These are phyloP conservation scores for Rhinogobius similis DNA, from an alignment of 2,113 vertebrate genomes.

Conservation along the genomic window DNA sequence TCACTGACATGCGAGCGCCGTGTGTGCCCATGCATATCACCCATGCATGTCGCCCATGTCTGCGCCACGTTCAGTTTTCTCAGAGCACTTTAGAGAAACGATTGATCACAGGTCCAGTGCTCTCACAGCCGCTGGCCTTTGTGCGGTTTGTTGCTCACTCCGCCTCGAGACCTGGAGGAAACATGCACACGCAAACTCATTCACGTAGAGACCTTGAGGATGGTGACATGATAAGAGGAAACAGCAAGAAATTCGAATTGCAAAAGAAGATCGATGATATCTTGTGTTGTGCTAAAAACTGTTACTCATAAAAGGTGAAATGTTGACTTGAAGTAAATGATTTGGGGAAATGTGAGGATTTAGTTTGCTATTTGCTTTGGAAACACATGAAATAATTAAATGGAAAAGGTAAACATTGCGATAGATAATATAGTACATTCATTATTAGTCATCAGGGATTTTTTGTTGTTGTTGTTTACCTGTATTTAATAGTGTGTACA, in stretches of 20 bases:
- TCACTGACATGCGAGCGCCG: slow-evolving; percentile 13
- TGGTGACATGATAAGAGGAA: background rate
- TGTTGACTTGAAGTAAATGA: too few species aligned
- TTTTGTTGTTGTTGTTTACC: too few species aligned
- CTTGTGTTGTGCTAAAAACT: background rate
- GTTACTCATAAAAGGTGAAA: too few species aligned
- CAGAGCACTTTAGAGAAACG: slow-evolving; percentile 34
- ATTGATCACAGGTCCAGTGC: slow-evolving; percentile 37
- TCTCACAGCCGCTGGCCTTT: background rate
- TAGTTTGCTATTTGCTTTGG: too few species aligned
- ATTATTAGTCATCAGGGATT: too few species aligned
- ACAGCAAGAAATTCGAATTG: background rate
- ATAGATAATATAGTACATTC: too few species aligned
- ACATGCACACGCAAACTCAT: background rate
- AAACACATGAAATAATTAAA: too few species aligned
- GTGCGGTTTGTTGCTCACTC: slow-evolving; percentile 14
- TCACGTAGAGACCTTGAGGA: background rate
- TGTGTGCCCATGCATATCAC: slow-evolving; percentile 24
- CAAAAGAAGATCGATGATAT: background rate
- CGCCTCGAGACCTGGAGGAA: slow-evolving; percentile 7
- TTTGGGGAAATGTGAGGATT: too few species aligned
- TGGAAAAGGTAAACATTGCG: too few species aligned
- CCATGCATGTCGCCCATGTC: slow-evolving; percentile 1
- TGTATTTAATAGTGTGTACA: too few species aligned
- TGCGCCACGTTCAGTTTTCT: slow-evolving; percentile 3